Evolutionary conservation across 2,888 invertebrate genomes (phyloP), one percentile per base, ranked within the genome.

Genomic region (Subacronicta megacephala): DNA sequence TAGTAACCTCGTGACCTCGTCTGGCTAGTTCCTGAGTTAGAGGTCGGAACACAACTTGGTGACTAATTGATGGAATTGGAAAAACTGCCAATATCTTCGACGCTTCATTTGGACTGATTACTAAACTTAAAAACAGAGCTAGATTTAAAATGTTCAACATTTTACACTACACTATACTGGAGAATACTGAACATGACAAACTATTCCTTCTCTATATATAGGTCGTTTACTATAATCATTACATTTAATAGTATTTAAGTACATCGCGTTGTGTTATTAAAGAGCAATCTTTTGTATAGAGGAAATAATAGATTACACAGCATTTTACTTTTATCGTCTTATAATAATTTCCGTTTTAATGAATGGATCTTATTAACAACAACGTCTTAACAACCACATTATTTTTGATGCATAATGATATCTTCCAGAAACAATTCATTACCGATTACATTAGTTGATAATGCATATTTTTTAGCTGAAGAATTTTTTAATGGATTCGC

Each of bases 1-100:
- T 76, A 0, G 86, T 81, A 0, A 94, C 60, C 36, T 92, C 80
- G 46, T 94, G 93, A 0, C 93, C 93, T 12, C 86, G 74, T 46
- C 55, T 80, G 0, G 80, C 81, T n/a, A 94, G 65, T 20, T 88
- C 89, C 12, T 82, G 75, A 9, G 83, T 81, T 0, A 93, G 37
- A 1, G 83, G 78, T 17, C 84, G 80, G 36, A 82, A 90, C 1
- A 84, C 83, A 0, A 87, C 68, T 73, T 92, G 90, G 50, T 93
- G 92, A 46, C 92, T 93, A 20, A 90, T 81, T 0, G 89, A 86
- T 0, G 92, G 82, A 1, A 81, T 10, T 1, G 91, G 81, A 17
- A 87, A 75, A 0, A 84, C 66, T 0, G 70, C 84, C 13, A 93
- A 62, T 50, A 93, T 92, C 59, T 73, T 82, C 1, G 84, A 85